Base-by-base conservation (phyloP, 2,888 invertebrate species). In the Pseudococcus longispinus region DNA sequence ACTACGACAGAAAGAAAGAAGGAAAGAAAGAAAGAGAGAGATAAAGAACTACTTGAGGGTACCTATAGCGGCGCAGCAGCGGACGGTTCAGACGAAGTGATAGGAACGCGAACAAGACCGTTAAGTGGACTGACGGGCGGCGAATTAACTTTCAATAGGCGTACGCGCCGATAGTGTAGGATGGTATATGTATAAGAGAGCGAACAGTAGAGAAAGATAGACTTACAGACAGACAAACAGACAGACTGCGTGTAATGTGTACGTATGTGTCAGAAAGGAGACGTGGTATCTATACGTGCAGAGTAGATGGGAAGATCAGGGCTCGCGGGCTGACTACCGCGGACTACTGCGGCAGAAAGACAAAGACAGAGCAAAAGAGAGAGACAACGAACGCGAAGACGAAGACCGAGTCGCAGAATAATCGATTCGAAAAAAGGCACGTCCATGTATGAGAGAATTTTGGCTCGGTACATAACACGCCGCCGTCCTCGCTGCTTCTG, bases 381-480 rank as follows among this genome's bases (percentile, higher is more conserved):
- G 29, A 13, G 70, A 29, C 26, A 15, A 20, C 70, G 29, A 23
- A 65, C 65, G 6, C 26, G 13, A 70, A 70, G 65, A 65, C 65
- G 65, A 65, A 65, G 23, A 65, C 9, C 6, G 26, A 65, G 77
- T 32, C 37, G 77, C 29, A 77, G 77, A 80, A 80, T 32, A 80
- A 80, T 80, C 77, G 77, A 80, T 80, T 80, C 20, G 77, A 29
- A 80, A 80, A 37, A 42, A 37, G 77, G 37, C 77, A 42, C 77
- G 77, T 37, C 42, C 77, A 23, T 80, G 77, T 80, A n/a, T 42
- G n/a, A 42, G 42, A 42, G 42, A 80, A 80, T 80, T 80, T 80
- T 80, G 77, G 77, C 77, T 80, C 77, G 37, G 42, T 20, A 80
- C 37, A 29, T 29, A 29, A 32, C 5, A 74, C 74, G 29, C 9